These are phyloP conservation scores for Caenorhabditis imperialis DNA, from an alignment of 2,888 invertebrate genomes.

Conservation along the genomic window DNA sequence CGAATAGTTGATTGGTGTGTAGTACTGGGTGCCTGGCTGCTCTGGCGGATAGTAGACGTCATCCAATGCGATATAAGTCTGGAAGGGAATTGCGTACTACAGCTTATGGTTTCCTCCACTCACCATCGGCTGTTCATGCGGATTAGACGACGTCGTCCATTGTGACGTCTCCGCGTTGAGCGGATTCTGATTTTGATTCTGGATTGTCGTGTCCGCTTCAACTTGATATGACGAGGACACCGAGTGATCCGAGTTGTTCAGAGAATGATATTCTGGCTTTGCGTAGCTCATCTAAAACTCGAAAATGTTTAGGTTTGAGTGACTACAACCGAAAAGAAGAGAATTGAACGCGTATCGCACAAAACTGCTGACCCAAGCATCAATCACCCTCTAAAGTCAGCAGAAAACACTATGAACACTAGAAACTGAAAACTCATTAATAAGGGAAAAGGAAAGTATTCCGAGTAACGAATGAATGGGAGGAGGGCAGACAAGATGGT, in stretches of 20 bases:
- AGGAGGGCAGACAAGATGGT: constrained; percentile 4
- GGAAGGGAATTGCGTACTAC: constrained; percentile 9
- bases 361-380: constrained; percentile 1
- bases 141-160: too few species aligned
- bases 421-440: neutral
- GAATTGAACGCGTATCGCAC: neutral
- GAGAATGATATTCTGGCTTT: too few species aligned
- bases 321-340: neutral
- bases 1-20: constrained; percentile 25
- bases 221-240: too few species aligned
- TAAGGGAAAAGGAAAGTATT: neutral
- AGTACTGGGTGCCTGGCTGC: constrained; percentile 3
- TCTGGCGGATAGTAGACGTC: constrained; percentile 3
- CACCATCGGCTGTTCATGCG: too few species aligned
- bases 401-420: neutral
- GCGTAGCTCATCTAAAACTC: constrained; percentile 21
- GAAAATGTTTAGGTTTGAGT: too few species aligned
- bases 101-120: neutral
- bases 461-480: neutral
- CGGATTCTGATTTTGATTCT: too few species aligned
- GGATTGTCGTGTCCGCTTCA: too few species aligned
- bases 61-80: neutral
- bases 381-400: too few species aligned
- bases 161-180: too few species aligned
- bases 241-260: too few species aligned